Conservation (phyloP, 2,797 vertebrate species). For the Tachyglossus aculeatus region DNA sequence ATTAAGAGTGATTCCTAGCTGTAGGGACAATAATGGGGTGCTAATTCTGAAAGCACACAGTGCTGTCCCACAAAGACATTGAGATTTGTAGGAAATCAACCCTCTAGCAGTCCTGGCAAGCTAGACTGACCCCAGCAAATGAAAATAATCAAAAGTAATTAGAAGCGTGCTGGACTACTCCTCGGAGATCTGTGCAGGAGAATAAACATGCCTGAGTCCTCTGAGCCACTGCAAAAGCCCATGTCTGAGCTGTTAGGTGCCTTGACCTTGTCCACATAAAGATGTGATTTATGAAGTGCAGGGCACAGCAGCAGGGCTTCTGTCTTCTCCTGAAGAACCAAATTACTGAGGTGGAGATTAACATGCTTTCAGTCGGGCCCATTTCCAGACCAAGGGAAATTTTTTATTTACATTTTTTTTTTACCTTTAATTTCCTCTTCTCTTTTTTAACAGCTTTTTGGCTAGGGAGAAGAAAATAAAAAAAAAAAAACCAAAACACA, state of each 20-base stretch:
- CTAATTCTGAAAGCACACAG: conserved; percentile 81
- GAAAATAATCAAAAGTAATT: conserved; percentile 99
- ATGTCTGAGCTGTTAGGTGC: conserved; percentile 87
- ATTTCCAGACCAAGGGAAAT: conserved; percentile 93
- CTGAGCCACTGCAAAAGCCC: conserved; percentile 86
- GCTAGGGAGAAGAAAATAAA: conserved; percentile 15
- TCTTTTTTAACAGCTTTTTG: conserved; percentile 12
- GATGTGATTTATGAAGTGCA: conserved; percentile 99
- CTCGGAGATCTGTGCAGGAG: conserved; percentile 90
- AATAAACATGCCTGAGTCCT: conserved; percentile 92
- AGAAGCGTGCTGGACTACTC: conserved; percentile 95
- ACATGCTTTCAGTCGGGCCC: conserved; percentile 93
- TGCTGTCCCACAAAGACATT: conserved; percentile 70
- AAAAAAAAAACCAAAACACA: neutral
- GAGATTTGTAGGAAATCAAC: conserved; percentile 86
- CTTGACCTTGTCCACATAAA: conserved; percentile 99
- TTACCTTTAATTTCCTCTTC: conserved; percentile 89
- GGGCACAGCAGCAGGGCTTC: conserved; percentile 98
- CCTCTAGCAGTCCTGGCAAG: conserved; percentile 83
- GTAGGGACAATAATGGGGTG: conserved; percentile 75
- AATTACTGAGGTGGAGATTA: conserved; percentile 99
- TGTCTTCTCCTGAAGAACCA: conserved; percentile 98
- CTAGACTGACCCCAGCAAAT: conserved; percentile 94
- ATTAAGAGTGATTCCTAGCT: conserved; percentile 43
- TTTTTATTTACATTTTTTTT: conserved; percentile 93